phyloP scores from a whole-genome alignment of 2,888 invertebrate species.

The Drosophila demipolita region DNA sequence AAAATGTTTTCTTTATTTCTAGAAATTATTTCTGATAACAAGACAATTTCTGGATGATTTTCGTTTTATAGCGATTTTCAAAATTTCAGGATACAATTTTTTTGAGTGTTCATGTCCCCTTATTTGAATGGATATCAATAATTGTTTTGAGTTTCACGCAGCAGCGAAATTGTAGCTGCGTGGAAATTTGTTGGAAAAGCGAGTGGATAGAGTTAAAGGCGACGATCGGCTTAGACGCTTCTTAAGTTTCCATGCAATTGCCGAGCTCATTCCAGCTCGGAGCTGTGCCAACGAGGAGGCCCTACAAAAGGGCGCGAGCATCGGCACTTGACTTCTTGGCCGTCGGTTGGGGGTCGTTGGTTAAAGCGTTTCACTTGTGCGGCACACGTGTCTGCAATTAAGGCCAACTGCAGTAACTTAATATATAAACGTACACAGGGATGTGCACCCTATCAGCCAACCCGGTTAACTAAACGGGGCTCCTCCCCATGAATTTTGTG shows the following conservation, averaged over 20 bases:
- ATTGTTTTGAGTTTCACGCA: slow-evolving; percentile 36
- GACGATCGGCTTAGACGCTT: slow-evolving; percentile 60
- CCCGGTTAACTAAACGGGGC: background rate
- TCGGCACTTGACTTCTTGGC: slow-evolving; percentile 67
- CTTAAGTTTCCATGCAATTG: slow-evolving; percentile 63
- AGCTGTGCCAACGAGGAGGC: slow-evolving; percentile 38
- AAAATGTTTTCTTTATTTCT: too few relatives aligned
- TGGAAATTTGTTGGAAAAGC: slow-evolving; percentile 53
- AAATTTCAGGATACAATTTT: background rate
- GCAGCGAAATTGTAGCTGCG: slow-evolving; percentile 68
- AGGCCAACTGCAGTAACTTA: slow-evolving; percentile 71
- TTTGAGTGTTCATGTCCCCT: slow-evolving; percentile 23
- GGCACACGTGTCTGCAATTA: slow-evolving; percentile 77
- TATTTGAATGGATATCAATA: slow-evolving; percentile 50
- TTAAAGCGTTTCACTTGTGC: slow-evolving; percentile 58
- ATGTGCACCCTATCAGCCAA: background rate
- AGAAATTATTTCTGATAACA: too few relatives aligned
- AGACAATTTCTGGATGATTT: too few relatives aligned
- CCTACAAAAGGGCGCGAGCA: slow-evolving; percentile 65
- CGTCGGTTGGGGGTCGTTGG: slow-evolving; percentile 16
- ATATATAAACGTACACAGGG: slow-evolving; percentile 40
- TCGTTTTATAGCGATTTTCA: too few relatives aligned
- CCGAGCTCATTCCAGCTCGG: slow-evolving; percentile 12
- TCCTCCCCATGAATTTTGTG: slow-evolving; percentile 1
- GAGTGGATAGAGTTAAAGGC: background rate